Percentiles rank a stretch among this genome's conserved stretches.
These are phyloP conservation scores for Theropithecus gelada DNA, from an alignment of 2,113 vertebrate genomes.

Conservation along the genomic window DNA sequence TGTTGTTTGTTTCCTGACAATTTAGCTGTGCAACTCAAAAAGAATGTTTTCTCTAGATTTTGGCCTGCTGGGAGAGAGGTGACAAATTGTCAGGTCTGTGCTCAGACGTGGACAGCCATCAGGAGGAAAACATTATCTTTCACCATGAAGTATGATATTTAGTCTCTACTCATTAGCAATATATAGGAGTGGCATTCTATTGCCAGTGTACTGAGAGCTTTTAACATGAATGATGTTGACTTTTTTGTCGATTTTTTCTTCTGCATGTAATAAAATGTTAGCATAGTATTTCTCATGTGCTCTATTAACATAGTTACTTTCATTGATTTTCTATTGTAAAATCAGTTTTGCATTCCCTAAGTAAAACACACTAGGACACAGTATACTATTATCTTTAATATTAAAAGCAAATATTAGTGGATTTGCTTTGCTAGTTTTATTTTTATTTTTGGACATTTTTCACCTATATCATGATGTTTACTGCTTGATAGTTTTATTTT, in stretches of 20 bases:
- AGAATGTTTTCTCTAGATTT: neutral
- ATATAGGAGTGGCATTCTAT: neutral
- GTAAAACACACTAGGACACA: neutral
- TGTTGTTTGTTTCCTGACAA: neutral
- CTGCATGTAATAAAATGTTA: neutral
- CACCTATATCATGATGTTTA: neutral
- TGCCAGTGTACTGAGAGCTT: neutral
- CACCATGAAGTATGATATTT: neutral
- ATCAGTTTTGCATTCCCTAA: neutral
- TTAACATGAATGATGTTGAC: neutral
- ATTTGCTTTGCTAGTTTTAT: neutral
- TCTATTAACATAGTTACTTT: neutral
- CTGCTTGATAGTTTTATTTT: neutral
- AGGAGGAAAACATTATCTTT: neutral
- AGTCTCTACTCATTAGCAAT: neutral
- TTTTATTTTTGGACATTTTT: neutral
- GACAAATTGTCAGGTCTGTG: neutral
- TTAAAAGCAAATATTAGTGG: neutral
- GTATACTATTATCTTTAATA: neutral
- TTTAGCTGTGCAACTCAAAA: neutral
- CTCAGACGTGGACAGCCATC: neutral
- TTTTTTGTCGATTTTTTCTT: neutral
- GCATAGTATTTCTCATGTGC: neutral
- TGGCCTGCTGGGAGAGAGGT: neutral
- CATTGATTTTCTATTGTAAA: neutral